Evolutionary conservation across 2,888 invertebrate species (phyloP).

Genomic region (Eupithecia vulgata): DNA sequence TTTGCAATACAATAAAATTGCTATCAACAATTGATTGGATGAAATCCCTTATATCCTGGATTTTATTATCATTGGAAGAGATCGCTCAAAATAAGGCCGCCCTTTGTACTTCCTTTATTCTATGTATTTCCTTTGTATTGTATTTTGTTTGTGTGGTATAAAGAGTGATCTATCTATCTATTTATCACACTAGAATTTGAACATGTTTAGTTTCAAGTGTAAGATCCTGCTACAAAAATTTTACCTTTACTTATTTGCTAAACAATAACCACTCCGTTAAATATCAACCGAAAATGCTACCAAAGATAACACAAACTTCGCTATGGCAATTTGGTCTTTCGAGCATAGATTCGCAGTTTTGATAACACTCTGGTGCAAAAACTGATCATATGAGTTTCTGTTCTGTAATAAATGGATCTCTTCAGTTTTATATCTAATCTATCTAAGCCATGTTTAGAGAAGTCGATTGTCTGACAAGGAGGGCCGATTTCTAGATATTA

Average conservation of each 20-base stretch:
- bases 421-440: not conserved
- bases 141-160: no score
- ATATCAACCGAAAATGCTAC: not conserved
- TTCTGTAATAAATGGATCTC: not conserved
- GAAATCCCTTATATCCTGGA: not conserved
- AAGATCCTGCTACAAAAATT: not conserved
- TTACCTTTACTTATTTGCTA: slow-evolving; percentile 1
- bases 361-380: not conserved
- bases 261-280: not conserved
- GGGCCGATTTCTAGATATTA: no score
- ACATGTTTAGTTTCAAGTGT: not conserved
- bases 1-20: not conserved
- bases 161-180: no score
- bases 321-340: not conserved
- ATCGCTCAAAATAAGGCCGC: no score
- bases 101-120: no score
- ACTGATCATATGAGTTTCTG: no score
- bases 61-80: no score
- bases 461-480: not conserved
- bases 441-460: not conserved
- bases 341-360: not conserved
- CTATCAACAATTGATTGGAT: not conserved
- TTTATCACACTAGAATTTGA: not conserved
- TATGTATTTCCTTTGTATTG: no score
- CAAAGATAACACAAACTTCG: not conserved